phyloP scores from a whole-genome alignment of 2,888 invertebrate genomes.

The Mythimna lalbum region DNA sequence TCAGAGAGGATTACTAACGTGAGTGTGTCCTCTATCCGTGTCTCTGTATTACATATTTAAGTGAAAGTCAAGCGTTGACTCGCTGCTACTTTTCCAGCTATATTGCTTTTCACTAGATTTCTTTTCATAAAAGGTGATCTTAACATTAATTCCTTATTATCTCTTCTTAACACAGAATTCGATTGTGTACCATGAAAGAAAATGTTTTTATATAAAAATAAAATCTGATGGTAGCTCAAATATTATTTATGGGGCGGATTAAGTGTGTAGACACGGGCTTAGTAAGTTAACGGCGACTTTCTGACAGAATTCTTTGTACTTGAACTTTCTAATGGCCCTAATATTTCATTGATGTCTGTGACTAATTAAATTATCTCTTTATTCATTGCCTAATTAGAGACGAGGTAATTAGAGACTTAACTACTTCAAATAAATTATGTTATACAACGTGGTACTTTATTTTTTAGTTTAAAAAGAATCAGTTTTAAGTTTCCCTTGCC shows the following conservation, averaged over 20 bases:
- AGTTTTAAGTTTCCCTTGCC: conserved; percentile 10
- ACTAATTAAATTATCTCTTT: conserved; percentile 44
- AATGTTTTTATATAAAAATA: conserved; percentile 46
- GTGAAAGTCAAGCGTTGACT: conserved; percentile 63
- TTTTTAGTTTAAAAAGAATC: conserved; percentile 16
- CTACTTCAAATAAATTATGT: conserved; percentile 29
- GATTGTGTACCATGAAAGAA: conserved; percentile 21
- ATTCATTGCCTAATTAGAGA: conserved; percentile 40
- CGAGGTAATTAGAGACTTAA: conserved; percentile 21
- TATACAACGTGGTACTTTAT: neutral
- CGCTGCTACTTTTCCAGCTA: conserved; percentile 32
- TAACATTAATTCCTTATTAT: conserved; percentile 38
- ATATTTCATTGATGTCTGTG: conserved; percentile 44
- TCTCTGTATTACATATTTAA: conserved; percentile 31
- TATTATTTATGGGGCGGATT: conserved; percentile 45
- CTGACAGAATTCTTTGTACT: conserved; percentile 16
- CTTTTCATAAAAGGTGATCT: conserved; percentile 35
- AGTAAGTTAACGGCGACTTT: conserved; percentile 25
- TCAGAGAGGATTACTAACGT: conserved; percentile 39
- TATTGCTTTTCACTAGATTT: conserved; percentile 26
- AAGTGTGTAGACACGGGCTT: conserved; percentile 35
- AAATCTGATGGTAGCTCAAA: conserved; percentile 28
- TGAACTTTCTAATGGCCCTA: conserved; percentile 38
- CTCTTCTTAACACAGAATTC: conserved; percentile 35
- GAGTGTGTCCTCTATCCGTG: conserved; percentile 61